Base-by-base conservation (phyloP, 2,797 vertebrate species). In the Fistularia tabacaria region DNA sequence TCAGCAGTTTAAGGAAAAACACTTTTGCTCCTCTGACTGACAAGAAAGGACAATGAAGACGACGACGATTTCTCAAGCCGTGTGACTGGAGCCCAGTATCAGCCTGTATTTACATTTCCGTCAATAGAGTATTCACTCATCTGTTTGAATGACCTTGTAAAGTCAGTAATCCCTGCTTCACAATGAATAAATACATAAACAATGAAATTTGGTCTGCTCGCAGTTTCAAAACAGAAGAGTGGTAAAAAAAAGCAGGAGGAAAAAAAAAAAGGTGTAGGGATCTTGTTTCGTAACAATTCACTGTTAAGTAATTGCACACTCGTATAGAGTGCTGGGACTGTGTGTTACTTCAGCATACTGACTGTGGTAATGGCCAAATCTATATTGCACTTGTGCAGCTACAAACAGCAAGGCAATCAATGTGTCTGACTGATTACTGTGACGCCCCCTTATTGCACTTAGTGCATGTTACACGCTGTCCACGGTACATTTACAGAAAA, bases 181-280 rank as follows among this genome's bases (percentile, higher is more conserved):
- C 80, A 75, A 87, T 87, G 83, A 85, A 86, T 87, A 86, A 82
- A 85, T 87, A 77, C 85, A 88, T 85, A 82, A 80, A 83, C 82
- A 86, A 87, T 80, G 61, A 76, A 63, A 81, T 79, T 79, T 81
- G 60, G 72, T 67, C 72, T 10, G 46, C 70, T 73, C 9, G 6
- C 64, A 62, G 67, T 68, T 41, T 38, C 69, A 71, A 41, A 71
- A 54, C 69, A 54, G 68, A 72, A 76, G 64, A 57, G 52, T 68
- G 64, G 69, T 59, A 44, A 67, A 49, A 48, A 65, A 51, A 68
- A 54, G 44, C 40, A 25, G 12, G 38, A 39, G 38, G 41, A 36
- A 48, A 55, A 46, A 61, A 51, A 36, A 10, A 58, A 57, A 45
- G 40, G 48, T 36, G 61, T 58, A 50, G 3, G 10, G 69, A 64